Percentiles rank a stretch among this genome's conserved stretches.
Conservation (phyloP, 2,888 invertebrate species). For the Calameuta idolon region DNA sequence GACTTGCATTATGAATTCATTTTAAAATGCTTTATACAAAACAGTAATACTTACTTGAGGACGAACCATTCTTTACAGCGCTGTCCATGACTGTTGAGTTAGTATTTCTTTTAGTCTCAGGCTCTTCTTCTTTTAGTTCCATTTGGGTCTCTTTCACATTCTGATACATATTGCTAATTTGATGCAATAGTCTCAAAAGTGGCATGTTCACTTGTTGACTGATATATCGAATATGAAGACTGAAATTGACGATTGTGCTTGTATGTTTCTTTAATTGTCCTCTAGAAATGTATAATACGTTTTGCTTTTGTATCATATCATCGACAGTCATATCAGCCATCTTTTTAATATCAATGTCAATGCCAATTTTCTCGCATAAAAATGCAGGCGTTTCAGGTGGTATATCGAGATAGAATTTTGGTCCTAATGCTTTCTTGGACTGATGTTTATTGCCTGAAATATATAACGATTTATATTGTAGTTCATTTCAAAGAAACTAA, state of each 20-base stretch:
- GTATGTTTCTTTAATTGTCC: constrained; percentile 92
- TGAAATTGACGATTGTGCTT: constrained; percentile 92
- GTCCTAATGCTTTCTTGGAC: constrained; percentile 49
- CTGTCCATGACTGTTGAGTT: constrained; percentile 64
- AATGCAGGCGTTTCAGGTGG: constrained; percentile 87
- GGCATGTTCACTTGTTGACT: constrained; percentile 98
- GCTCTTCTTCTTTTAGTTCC: constrained; percentile 83
- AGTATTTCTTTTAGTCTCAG: constrained; percentile 60
- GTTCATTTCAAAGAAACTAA: not conserved
- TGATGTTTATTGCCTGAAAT: constrained; percentile 62
- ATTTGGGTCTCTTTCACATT: constrained; percentile 95
- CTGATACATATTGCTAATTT: constrained; percentile 97
- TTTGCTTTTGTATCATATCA: constrained; percentile 84
- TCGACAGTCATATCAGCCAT: constrained; percentile 91
- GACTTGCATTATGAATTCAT: not conserved
- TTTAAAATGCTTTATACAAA: constrained; percentile 3
- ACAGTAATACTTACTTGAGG: constrained; percentile 68
- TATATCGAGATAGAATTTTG: constrained; percentile 71
- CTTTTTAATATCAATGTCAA: constrained; percentile 90
- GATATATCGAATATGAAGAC: constrained; percentile 87
- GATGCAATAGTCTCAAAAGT: constrained; percentile 88
- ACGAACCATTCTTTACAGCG: constrained; percentile 73
- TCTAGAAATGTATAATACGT: constrained; percentile 87
- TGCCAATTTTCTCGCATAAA: constrained; percentile 89
- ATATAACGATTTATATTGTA: not conserved